A percentile compares a stretch with the other conserved stretches of the same genome.
Evolutionary conservation across 2,888 invertebrate species (phyloP).

Genomic region (Drosophila mercatorum): DNA sequence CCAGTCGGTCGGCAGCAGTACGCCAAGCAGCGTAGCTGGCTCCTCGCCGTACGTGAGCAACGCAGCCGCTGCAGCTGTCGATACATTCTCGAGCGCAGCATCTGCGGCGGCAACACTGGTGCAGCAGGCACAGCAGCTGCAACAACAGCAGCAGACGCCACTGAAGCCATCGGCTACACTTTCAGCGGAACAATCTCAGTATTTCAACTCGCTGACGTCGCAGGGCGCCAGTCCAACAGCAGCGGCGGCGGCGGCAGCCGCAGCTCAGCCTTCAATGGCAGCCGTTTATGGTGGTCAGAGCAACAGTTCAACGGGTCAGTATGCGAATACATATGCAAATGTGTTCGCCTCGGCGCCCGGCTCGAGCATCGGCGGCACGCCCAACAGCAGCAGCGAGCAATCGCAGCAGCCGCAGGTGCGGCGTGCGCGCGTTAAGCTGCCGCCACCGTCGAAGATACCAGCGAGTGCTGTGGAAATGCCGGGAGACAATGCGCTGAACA

Average conservation of each 20-base stretch:
- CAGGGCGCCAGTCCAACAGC: conserved; percentile 75
- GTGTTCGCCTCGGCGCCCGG: conserved; percentile 81
- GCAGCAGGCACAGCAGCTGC: conserved; percentile 82
- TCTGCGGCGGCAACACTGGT: conserved; percentile 80
- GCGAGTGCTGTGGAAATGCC: conserved; percentile 98
- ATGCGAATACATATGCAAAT: conserved; percentile 83
- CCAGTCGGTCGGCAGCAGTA: conserved; percentile 61
- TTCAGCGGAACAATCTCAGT: conserved; percentile 88
- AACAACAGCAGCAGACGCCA: conserved; percentile 85
- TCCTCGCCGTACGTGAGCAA: conserved; percentile 56
- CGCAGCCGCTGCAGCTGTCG: conserved; percentile 44
- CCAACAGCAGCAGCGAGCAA: conserved; percentile 58
- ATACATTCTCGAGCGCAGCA: conserved; percentile 80
- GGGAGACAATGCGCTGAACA: conserved; percentile 90
- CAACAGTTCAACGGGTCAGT: conserved; percentile 61
- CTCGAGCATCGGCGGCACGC: conserved; percentile 62
- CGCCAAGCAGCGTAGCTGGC: conserved; percentile 41
- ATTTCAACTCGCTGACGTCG: conserved; percentile 85
- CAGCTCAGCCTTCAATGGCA: conserved; percentile 51
- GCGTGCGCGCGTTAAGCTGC: conserved; percentile 89
- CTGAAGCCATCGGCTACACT: conserved; percentile 87
- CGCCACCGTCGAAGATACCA: conserved; percentile 96
- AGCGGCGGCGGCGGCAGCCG: conserved; percentile 55
- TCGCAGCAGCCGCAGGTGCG: conserved; percentile 84
- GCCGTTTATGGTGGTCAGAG: conserved; percentile 53